Percentiles rank a stretch among this genome's conserved stretches.
Conservation (phyloP, 2,113 vertebrate species). For the Ptyas mucosa region DNA sequence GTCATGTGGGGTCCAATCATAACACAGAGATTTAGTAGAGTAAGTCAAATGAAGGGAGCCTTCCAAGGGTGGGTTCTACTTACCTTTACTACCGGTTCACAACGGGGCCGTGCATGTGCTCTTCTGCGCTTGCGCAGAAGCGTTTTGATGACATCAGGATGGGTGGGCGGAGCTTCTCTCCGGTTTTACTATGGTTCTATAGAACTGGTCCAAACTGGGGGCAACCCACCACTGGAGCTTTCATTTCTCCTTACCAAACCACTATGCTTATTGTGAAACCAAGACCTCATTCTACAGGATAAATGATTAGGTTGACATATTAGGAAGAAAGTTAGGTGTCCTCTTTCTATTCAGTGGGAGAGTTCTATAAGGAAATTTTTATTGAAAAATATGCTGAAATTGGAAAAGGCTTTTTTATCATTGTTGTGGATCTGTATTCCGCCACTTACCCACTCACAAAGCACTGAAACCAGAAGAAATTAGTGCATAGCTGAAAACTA, state of each 20-base stretch:
- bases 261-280: background rate
- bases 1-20: background rate
- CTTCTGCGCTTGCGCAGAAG: too few relatives aligned
- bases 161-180: too few relatives aligned
- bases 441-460: background rate
- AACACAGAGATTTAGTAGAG: background rate
- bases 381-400: background rate
- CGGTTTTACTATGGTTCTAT: too few relatives aligned
- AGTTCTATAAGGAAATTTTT: background rate
- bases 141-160: too few relatives aligned
- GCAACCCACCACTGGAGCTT: too few relatives aligned
- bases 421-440: background rate
- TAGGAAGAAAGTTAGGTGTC: background rate
- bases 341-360: background rate
- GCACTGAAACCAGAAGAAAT: slow-evolving; percentile 24
- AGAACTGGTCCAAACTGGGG: too few relatives aligned
- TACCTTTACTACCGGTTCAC: too few relatives aligned
- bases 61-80: background rate
- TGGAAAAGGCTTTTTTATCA: slow-evolving; percentile 6
- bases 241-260: background rate
- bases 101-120: too few relatives aligned
- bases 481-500: background rate
- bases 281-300: background rate
- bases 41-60: background rate
- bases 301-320: background rate